Conservation (phyloP, 2,888 invertebrate species). For the Acanthoscelides obtectus region DNA sequence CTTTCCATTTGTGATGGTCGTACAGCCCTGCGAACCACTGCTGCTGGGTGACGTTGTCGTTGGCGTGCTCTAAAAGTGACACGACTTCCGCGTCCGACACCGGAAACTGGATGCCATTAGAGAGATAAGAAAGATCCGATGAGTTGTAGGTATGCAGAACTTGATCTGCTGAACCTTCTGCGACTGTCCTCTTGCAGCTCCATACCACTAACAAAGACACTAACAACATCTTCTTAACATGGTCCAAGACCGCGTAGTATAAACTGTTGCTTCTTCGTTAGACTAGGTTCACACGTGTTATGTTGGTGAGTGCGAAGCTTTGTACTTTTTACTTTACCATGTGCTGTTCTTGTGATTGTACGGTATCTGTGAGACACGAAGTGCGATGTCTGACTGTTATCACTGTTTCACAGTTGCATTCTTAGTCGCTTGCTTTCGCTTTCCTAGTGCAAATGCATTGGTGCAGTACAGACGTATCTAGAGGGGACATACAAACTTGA, state of each 20-base stretch:
- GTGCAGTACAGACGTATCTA: not conserved
- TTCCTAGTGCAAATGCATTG: not conserved
- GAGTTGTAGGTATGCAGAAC: conserved; percentile 39
- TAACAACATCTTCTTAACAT: not conserved
- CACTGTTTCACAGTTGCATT: not conserved
- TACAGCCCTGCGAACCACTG: conserved; percentile 62
- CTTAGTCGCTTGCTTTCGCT: not conserved
- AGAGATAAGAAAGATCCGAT: conserved; percentile 44
- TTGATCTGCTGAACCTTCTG: too few relatives aligned
- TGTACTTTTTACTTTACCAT: not conserved
- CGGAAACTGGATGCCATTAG: conserved; percentile 45
- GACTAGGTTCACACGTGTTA: too few relatives aligned
- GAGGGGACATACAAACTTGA: not conserved
- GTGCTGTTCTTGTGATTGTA: not conserved
- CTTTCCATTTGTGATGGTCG: conserved; percentile 59
- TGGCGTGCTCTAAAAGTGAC: conserved; percentile 25
- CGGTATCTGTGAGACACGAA: not conserved
- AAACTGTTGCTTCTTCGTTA: too few relatives aligned
- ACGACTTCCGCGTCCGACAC: conserved; percentile 29
- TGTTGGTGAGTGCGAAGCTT: too few relatives aligned
- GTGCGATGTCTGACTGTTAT: not conserved
- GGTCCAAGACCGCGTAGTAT: not conserved
- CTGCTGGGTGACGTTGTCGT: conserved; percentile 48
- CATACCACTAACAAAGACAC: not conserved
- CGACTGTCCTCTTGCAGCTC: not conserved